Evolutionary conservation across 2,797 vertebrate genomes (phyloP).

Genomic region (Trachops cirrhosus): DNA sequence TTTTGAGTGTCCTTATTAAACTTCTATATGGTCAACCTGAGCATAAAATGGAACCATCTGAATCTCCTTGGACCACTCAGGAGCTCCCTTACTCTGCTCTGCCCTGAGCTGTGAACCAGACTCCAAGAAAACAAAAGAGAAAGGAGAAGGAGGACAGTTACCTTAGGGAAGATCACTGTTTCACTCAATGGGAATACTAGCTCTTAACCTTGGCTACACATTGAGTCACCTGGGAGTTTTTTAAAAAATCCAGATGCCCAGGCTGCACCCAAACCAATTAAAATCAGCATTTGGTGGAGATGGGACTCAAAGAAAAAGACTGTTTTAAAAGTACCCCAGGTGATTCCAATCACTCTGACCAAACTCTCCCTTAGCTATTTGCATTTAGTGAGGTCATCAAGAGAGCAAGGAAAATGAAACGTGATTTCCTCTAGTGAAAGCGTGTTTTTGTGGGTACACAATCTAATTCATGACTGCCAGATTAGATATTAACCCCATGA

Average conservation of each 20-base stretch:
- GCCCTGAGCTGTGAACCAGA: not conserved
- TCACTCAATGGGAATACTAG: not conserved
- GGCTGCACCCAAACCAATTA: not conserved
- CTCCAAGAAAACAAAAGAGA: not conserved
- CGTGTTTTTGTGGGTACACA: constrained; percentile 63
- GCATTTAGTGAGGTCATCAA: constrained; percentile 58
- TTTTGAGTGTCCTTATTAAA: not conserved
- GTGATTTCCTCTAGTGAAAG: constrained; percentile 67
- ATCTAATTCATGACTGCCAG: constrained; percentile 76
- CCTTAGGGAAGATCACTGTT: not conserved
- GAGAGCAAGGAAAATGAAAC: constrained; percentile 56
- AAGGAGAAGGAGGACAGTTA: not conserved
- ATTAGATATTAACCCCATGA: constrained; percentile 81
- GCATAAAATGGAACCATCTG: not conserved
- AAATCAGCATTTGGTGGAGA: not conserved
- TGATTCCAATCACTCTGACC: constrained; percentile 6
- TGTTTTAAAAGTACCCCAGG: not conserved
- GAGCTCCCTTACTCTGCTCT: not conserved
- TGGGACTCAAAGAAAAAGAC: not conserved
- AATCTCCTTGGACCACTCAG: not conserved
- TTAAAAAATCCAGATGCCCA: not conserved
- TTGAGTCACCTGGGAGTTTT: not conserved
- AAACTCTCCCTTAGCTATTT: constrained; percentile 23
- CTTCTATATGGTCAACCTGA: not conserved
- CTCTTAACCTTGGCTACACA: not conserved